Evolutionary conservation across 2,888 invertebrate genomes (phyloP).

Genomic region (Ormyrus labotus): DNA sequence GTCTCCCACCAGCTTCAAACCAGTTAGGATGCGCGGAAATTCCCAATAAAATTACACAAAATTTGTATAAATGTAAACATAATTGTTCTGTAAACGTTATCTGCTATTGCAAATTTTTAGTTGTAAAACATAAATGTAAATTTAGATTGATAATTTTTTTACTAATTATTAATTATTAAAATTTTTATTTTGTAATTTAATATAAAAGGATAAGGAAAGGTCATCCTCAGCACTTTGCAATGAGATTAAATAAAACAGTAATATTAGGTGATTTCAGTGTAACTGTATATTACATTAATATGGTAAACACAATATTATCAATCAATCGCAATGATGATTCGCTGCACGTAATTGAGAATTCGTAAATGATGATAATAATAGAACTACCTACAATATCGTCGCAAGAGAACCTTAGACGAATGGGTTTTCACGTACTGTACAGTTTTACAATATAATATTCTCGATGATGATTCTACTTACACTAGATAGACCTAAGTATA

Average conservation of each 20-base stretch:
- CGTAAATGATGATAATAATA: constrained; percentile 64
- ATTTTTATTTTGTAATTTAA: too few species aligned
- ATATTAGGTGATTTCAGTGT: constrained; percentile 61
- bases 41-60: too few species aligned
- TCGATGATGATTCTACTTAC: constrained; percentile 67
- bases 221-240: too few species aligned
- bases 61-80: too few species aligned
- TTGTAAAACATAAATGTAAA: too few species aligned
- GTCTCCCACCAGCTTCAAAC: too few species aligned
- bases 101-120: too few species aligned
- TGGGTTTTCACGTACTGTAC: constrained; percentile 66
- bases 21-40: too few species aligned
- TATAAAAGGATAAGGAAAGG: too few species aligned
- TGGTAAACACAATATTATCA: constrained; percentile 72
- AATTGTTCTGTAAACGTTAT: too few species aligned
- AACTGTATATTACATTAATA: constrained; percentile 73
- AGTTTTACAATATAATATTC: constrained; percentile 67
- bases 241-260: constrained; percentile 22
- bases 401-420: constrained; percentile 46
- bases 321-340: constrained; percentile 63
- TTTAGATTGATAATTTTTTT: too few species aligned
- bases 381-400: constrained; percentile 68
- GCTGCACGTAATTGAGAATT: constrained; percentile 50
- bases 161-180: too few species aligned
- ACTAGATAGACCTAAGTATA: constrained; percentile 62